Evolutionary conservation across 2,113 vertebrate species (phyloP).

Genomic region (Astur gentilis): DNA sequence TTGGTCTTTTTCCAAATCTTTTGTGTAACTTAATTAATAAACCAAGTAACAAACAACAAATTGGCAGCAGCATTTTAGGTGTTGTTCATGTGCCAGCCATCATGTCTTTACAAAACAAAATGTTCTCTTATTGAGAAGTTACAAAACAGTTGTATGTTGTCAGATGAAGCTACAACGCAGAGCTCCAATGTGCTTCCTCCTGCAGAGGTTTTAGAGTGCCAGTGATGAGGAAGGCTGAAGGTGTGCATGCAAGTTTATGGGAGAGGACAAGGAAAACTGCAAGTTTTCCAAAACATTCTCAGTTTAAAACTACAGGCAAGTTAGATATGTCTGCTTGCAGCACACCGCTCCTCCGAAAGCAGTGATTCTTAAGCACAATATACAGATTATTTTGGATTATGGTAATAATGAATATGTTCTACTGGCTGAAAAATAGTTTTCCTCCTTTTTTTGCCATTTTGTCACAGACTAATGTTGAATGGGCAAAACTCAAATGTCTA

Average conservation of each 20-base stretch:
- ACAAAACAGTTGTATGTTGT: constrained; percentile 12
- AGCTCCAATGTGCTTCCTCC: neutral
- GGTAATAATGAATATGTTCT: neutral
- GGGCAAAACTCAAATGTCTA: neutral
- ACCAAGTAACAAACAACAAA: constrained; percentile 61
- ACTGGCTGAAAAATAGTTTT: neutral
- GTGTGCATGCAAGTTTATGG: neutral
- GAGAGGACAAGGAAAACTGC: neutral
- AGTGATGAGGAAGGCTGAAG: neutral
- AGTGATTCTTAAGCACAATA: neutral
- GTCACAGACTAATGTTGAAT: neutral
- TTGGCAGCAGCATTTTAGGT: constrained; percentile 64
- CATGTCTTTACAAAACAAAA: constrained; percentile 47
- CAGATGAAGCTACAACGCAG: neutral
- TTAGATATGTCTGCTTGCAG: neutral
- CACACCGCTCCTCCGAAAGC: neutral
- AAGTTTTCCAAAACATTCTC: neutral
- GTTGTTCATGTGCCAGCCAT: constrained; percentile 58
- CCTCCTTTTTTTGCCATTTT: neutral
- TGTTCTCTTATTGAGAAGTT: constrained; percentile 24
- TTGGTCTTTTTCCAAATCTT: constrained; percentile 53
- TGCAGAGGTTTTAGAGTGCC: neutral
- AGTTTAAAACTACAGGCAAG: neutral
- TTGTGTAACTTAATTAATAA: constrained; percentile 70
- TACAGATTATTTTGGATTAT: neutral